phyloP scores from a whole-genome alignment of 2,113 vertebrate genomes.

The Neotragus moschatus region DNA sequence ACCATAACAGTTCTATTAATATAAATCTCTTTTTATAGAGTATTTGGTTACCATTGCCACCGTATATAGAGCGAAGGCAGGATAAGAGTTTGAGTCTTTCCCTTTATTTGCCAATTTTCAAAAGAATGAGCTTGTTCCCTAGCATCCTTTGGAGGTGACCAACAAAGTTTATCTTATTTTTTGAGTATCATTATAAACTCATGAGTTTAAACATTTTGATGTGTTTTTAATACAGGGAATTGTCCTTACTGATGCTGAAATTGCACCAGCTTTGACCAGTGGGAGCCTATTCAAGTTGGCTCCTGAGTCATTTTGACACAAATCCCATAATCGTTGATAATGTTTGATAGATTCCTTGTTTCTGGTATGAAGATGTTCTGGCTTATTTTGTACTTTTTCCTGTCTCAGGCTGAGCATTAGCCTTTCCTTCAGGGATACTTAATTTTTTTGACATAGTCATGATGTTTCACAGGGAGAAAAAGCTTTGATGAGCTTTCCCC shows the following conservation, averaged over 20 bases:
- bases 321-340: not conserved
- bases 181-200: not conserved
- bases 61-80: not conserved
- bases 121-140: not conserved
- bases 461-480: not conserved
- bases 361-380: not conserved
- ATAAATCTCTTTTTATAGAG: not conserved
- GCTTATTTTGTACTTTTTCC: not conserved
- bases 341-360: conserved; percentile 23
- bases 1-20: not conserved
- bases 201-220: conserved; percentile 25
- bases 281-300: not conserved
- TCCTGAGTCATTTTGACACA: not conserved
- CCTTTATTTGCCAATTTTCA: conserved; percentile 20
- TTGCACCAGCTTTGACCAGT: not conserved
- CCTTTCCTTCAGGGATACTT: not conserved
- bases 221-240: not conserved
- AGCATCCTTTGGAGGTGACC: not conserved
- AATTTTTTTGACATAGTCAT: not conserved
- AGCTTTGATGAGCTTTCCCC: not conserved
- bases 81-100: not conserved
- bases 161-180: not conserved
- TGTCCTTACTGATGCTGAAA: not conserved
- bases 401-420: conserved; percentile 14
- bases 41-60: not conserved